Percentiles rank a stretch among this genome's conserved stretches.
Conservation (phyloP, 1,140 invertebrate genomes). For the Manduca sexta region DNA sequence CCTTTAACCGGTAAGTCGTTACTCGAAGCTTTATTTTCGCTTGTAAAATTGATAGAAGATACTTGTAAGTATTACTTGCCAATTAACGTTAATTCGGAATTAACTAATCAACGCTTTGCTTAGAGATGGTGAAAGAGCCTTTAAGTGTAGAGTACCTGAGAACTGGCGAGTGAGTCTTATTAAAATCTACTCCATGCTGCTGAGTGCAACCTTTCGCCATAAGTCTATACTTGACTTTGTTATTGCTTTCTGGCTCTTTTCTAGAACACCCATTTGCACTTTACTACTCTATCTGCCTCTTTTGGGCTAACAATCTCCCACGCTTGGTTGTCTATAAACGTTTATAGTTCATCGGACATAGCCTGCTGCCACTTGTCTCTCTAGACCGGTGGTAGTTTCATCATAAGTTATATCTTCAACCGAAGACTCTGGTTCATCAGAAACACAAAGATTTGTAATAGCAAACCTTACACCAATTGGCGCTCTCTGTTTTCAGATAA, state of each 20-base stretch:
- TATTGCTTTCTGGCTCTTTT: slow-evolving; percentile 20
- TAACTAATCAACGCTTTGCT: no score
- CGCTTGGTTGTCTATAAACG: slow-evolving; percentile 22
- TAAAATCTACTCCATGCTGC: slow-evolving; percentile 21
- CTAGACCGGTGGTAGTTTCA: neutral
- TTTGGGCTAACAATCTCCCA: slow-evolving; percentile 8
- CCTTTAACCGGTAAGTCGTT: no score
- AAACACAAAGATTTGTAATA: no score
- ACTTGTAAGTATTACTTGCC: no score
- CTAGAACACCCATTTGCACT: slow-evolving; percentile 23
- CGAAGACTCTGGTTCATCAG: no score
- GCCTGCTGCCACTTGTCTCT: slow-evolving; percentile 8
- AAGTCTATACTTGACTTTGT: slow-evolving; percentile 22
- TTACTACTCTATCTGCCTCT: slow-evolving; percentile 13
- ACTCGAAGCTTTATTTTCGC: no score
- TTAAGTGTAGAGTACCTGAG: slow-evolving; percentile 26
- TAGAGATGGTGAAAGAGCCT: no score
- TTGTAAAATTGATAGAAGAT: no score
- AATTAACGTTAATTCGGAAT: no score
- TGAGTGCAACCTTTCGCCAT: slow-evolving; percentile 31
- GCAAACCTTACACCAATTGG: neutral
- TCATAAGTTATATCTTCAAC: slow-evolving; percentile 7
- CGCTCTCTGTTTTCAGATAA: slow-evolving; percentile 11
- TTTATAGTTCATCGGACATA: slow-evolving; percentile 19
- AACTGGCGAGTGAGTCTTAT: slow-evolving; percentile 22